A percentile compares a stretch with the other conserved stretches of the same genome.
Evolutionary conservation across 2,113 vertebrate species (phyloP).

Genomic region (Mustela lutreola): DNA sequence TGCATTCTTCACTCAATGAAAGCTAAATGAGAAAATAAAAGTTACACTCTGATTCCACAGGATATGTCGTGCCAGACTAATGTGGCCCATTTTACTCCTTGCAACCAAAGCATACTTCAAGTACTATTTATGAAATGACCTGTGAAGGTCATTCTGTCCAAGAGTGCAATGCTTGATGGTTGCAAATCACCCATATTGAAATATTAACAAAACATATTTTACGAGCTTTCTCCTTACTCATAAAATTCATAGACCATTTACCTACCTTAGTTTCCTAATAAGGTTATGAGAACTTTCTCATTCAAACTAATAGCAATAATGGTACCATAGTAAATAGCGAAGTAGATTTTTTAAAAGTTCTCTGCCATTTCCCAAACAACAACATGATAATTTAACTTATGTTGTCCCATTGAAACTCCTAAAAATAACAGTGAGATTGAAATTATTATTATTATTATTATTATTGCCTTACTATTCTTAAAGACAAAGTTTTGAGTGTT

Average conservation of each 20-base stretch:
- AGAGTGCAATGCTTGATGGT: background rate
- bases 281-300: background rate
- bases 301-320: background rate
- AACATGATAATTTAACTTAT: background rate
- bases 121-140: constrained; percentile 26
- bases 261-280: background rate
- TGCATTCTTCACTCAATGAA: constrained; percentile 65
- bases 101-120: background rate
- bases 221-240: background rate
- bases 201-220: constrained; percentile 46
- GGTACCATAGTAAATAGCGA: background rate
- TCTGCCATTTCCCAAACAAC: background rate
- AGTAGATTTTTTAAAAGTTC: background rate
- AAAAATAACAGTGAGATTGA: background rate
- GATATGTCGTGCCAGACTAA: background rate
- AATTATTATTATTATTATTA: background rate
- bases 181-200: background rate
- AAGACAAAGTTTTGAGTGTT: background rate
- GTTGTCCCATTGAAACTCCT: background rate
- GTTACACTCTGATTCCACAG: constrained; percentile 4
- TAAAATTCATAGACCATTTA: background rate
- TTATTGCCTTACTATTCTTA: background rate
- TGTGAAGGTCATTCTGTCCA: constrained; percentile 8
- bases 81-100: constrained; percentile 26
- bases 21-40: constrained; percentile 66